phyloP scores from a whole-genome alignment of 1,140 invertebrate species.

The Drosophila pachea region DNA sequence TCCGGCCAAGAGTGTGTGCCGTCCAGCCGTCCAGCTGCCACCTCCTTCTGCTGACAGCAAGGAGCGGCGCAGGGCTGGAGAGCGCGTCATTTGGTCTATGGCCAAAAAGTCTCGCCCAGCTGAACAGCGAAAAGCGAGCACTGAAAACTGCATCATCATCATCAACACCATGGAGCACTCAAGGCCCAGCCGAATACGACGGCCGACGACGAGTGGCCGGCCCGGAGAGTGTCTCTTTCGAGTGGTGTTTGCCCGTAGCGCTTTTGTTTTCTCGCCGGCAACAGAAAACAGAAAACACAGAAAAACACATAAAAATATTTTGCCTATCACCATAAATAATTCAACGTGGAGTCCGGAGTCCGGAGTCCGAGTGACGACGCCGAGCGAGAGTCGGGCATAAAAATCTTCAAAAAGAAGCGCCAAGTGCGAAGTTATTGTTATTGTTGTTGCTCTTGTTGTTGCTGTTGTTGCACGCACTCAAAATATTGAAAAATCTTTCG shows the following conservation, averaged over 20 bases:
- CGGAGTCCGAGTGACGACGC: constrained; percentile 9
- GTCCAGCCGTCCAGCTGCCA: constrained; percentile 21
- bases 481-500: constrained; percentile 59
- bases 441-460: constrained; percentile 36
- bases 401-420: constrained; percentile 77
- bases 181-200: not conserved
- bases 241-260: constrained; percentile 59
- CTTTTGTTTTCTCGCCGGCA: constrained; percentile 71
- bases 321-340: constrained; percentile 78
- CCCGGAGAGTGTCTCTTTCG: constrained; percentile 66
- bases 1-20: constrained; percentile 7
- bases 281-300: constrained; percentile 8
- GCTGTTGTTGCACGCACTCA: constrained; percentile 56
- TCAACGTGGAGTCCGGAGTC: constrained; percentile 55
- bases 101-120: constrained; percentile 34
- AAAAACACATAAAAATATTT: constrained; percentile 69
- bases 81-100: constrained; percentile 49
- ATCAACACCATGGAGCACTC: constrained; percentile 71
- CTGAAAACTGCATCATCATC: constrained; percentile 72
- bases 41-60: constrained; percentile 2
- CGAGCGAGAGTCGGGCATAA: constrained; percentile 32
- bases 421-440: constrained; percentile 63
- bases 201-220: constrained; percentile 59
- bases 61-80: constrained; percentile 20
- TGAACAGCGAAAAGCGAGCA: not conserved